Evolutionary conservation across 2,888 invertebrate species (phyloP).

Genomic region (Acrobasis suavella): DNA sequence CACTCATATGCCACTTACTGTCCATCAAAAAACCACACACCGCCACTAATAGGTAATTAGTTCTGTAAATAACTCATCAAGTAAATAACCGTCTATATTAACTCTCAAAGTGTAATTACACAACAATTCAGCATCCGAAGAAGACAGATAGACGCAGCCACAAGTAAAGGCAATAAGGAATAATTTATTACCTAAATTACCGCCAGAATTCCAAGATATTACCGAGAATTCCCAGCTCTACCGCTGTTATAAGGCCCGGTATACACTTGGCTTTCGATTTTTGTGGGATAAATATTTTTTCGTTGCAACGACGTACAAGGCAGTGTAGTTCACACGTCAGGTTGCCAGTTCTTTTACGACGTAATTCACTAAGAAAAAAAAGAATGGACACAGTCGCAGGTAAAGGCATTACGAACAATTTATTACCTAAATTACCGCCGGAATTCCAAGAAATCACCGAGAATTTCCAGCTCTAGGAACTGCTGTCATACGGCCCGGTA

Average conservation of each 20-base stretch:
- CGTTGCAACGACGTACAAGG: too few species aligned
- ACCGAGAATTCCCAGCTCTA: neutral
- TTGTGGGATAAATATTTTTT: neutral
- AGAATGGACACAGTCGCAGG: neutral
- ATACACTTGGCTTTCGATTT: neutral
- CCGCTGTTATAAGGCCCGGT: neutral
- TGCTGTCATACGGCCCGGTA: neutral
- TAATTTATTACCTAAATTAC: conserved; percentile 20
- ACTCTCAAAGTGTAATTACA: neutral
- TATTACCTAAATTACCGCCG: conserved; percentile 17
- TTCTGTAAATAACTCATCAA: neutral
- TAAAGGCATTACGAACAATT: conserved; percentile 15
- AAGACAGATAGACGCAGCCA: neutral
- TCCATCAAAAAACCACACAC: too few species aligned
- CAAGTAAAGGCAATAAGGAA: conserved; percentile 14
- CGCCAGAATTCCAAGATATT: conserved; percentile 2
- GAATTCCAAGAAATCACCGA: neutral
- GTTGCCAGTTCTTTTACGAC: neutral
- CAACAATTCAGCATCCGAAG: neutral
- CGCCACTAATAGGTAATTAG: too few species aligned
- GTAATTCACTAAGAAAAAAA: neutral
- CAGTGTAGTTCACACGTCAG: too few species aligned
- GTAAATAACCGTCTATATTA: neutral
- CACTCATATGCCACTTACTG: too few species aligned
- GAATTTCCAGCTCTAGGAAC: conserved; percentile 3